phyloP scores from a whole-genome alignment of 2,113 vertebrate species.

The Heliornis fulica region DNA sequence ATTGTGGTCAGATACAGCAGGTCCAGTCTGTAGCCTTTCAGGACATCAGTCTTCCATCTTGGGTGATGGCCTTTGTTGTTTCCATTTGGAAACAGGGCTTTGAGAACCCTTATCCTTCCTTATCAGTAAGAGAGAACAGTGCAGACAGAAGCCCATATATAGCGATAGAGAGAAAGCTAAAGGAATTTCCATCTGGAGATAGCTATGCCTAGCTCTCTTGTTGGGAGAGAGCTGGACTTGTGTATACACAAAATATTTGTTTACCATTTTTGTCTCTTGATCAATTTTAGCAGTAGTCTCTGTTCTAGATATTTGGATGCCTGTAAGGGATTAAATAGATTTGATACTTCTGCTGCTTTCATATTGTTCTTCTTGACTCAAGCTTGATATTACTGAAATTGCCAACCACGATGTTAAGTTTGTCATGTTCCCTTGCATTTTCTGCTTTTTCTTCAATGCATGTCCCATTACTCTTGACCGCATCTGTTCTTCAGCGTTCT shows the following conservation, averaged over 20 bases:
- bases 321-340: not conserved
- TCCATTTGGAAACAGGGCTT: not conserved
- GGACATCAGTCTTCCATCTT: not conserved
- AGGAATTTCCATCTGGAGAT: not conserved
- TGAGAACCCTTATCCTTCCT: not conserved
- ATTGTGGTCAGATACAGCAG: not conserved
- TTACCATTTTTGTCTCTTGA: not conserved
- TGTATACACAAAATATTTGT: not conserved
- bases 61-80: not conserved
- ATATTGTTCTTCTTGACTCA: not conserved
- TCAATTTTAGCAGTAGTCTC: not conserved
- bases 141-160: not conserved
- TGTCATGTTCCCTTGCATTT: not conserved
- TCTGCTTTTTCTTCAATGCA: not conserved
- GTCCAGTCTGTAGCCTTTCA: not conserved
- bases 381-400: not conserved
- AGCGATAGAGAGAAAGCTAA: not conserved
- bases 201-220: not conserved
- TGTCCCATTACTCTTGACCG: not conserved
- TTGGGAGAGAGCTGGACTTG: not conserved
- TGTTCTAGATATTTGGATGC: not conserved
- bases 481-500: not conserved
- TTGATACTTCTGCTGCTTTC: not conserved
- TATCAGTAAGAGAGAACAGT: not conserved
- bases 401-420: not conserved